Percentiles rank a stretch among this genome's conserved stretches.
These are phyloP conservation scores for Toxonevra muliebris DNA, from an alignment of 2,888 invertebrate species.

Conservation along the genomic window DNA sequence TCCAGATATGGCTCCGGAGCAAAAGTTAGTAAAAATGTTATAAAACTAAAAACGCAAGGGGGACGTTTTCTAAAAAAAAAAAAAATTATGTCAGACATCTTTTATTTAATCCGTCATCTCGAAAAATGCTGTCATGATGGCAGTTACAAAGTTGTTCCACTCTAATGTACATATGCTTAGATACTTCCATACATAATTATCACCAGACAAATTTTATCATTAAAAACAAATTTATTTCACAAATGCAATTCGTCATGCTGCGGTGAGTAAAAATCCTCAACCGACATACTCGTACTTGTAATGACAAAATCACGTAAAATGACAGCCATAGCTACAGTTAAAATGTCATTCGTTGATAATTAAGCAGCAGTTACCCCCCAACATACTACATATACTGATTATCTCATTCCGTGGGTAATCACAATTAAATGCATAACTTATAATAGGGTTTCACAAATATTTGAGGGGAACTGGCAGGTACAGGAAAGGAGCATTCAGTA, in stretches of 20 bases:
- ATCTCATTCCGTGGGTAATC: too few species aligned
- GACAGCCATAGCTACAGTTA: neutral
- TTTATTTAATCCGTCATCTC: too few species aligned
- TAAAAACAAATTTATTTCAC: conserved; percentile 42
- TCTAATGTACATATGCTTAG: conserved; percentile 16
- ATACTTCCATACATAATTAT: conserved; percentile 24
- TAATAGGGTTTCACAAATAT: neutral
- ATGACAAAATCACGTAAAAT: neutral
- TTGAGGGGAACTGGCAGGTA: neutral
- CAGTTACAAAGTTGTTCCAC: too few species aligned
- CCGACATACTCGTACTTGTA: too few species aligned
- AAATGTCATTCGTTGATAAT: neutral
- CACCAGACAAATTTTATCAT: conserved; percentile 47
- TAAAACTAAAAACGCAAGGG: too few species aligned
- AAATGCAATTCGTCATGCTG: conserved; percentile 41
- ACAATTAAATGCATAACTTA: neutral
- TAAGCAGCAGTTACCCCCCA: conserved; percentile 1
- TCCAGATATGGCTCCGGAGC: too few species aligned
- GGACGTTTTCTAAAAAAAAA: too few species aligned
- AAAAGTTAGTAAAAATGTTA: too few species aligned
- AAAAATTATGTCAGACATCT: too few species aligned
- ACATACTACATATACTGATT: too few species aligned
- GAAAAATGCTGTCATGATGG: too few species aligned
- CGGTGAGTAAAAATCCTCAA: conserved; percentile 26
- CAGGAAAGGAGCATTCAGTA: conserved; percentile 3